A percentile compares a stretch with the other conserved stretches of the same genome.
phyloP scores from a whole-genome alignment of 2,113 vertebrate genomes.

The Barbus barbus region DNA sequence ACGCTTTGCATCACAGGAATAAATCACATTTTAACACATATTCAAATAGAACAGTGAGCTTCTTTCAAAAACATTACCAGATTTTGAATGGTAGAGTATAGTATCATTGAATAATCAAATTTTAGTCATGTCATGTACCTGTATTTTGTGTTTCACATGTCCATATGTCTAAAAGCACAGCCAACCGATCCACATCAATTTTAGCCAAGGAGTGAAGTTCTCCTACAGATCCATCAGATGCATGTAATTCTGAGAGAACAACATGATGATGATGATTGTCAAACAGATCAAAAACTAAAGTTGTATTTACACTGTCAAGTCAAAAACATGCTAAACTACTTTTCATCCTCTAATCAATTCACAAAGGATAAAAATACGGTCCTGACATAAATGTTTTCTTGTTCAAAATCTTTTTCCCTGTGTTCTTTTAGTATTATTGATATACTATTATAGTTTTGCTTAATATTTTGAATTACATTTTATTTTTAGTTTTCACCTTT shows the following conservation, averaged over 20 bases:
- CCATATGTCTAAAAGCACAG: conserved; percentile 78
- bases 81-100: background rate
- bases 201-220: conserved; percentile 57
- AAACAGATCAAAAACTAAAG: background rate
- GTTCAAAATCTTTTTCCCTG: too few relatives aligned
- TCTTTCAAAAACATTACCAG: too few relatives aligned
- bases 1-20: background rate
- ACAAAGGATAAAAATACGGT: too few relatives aligned
- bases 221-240: conserved; percentile 33
- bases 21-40: background rate
- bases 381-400: too few relatives aligned
- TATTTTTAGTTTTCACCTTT: too few relatives aligned
- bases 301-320: background rate
- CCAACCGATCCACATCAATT: conserved; percentile 65
- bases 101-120: background rate
- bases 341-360: too few relatives aligned
- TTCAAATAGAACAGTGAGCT: too few relatives aligned
- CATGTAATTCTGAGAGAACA: conserved; percentile 29
- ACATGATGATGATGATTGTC: background rate
- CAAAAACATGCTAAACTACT: background rate
- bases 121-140: conserved; percentile 61
- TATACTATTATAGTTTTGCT: too few relatives aligned
- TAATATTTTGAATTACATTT: too few relatives aligned
- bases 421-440: too few relatives aligned
- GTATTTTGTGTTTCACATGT: conserved; percentile 76